phyloP scores from a whole-genome alignment of 2,888 invertebrate genomes.

The Ennomos quercinarius region DNA sequence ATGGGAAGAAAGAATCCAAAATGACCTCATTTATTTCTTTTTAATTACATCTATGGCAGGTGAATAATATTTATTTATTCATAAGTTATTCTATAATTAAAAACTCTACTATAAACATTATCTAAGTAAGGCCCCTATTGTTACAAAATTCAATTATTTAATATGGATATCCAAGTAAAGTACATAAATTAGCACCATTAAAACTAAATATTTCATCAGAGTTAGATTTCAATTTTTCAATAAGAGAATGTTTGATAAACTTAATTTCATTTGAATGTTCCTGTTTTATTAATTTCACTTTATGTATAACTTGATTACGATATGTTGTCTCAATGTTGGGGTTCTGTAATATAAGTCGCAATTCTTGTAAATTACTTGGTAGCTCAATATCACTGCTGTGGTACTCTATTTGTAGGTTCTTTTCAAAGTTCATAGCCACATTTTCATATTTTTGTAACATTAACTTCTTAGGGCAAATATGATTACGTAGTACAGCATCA shows the following conservation, averaged over 20 bases:
- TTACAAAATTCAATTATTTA: background rate
- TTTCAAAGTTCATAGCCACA: constrained; percentile 12
- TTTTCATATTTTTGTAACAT: constrained; percentile 25
- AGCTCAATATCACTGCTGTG: constrained; percentile 49
- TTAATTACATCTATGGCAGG: too few relatives aligned
- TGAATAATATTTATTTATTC: too few relatives aligned
- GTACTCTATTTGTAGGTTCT: constrained; percentile 58
- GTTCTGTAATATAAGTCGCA: constrained; percentile 58
- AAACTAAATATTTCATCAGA: constrained; percentile 67
- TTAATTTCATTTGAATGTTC: constrained; percentile 60
- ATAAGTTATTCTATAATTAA: too few relatives aligned
- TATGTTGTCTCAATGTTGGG: constrained; percentile 49
- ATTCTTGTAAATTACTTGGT: constrained; percentile 58
- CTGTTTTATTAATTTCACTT: constrained; percentile 57
- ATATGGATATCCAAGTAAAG: constrained; percentile 62
- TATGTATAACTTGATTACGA: constrained; percentile 63
- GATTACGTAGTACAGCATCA: constrained; percentile 48
- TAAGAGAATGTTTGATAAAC: constrained; percentile 59
- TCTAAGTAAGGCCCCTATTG: too few relatives aligned
- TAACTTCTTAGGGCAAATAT: constrained; percentile 62
- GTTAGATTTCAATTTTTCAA: constrained; percentile 63
- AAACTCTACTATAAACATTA: too few relatives aligned
- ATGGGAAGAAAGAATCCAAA: too few relatives aligned
- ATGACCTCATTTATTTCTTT: too few relatives aligned
- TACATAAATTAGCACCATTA: constrained; percentile 68